Evolutionary conservation across 1,140 invertebrate genomes (phyloP), one percentile per base, ranked within the genome.

Genomic region (Drosophila pallidifrons): DNA sequence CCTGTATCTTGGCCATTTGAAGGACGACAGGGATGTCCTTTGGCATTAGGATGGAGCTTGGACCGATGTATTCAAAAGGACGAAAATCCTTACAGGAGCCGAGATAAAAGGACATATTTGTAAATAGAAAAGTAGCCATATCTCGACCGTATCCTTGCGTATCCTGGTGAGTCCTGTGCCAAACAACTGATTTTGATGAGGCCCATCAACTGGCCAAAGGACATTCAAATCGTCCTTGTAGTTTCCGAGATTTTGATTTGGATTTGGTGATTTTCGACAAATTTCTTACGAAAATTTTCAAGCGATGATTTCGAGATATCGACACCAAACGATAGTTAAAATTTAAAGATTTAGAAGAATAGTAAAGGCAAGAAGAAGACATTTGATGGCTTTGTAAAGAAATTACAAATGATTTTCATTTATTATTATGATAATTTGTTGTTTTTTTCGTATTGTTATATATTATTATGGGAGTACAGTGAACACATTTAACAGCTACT

Each of bases 401-500:
- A 46, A 74, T 85, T 85, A 83, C 77, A 83, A 83, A 83, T 73
- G 43, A 10, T 71, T 68, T 71, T 13, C 43, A 46, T 61, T 63
- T 70, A 75, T 75, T 41, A 79, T 63, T 66, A 43, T 63, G n/a
- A n/a, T 43, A 43, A 38, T 32, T 25, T 32, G 30, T 32, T 38
- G 35, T 38, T 43, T 43, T 13, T 4, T 7, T 35, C 8, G 35
- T 35, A 35, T 8, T 35, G 8, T 47, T 46, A 32, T 46, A 32
- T 35, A 28, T 52, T 47, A 38, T 38, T 35, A 41, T 13, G 49
- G 20, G 58, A 55, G 46, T 78, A 83, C 60, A 80, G 49, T 80
- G 69, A 81, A 85, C 81, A 83, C 65, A 80, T 73, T 81, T 66
- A 83, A 85, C 78, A 85, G 46, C 82, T 86, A 81, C 69, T 85